A percentile compares a stretch with the other conserved stretches of the same genome.
These are phyloP conservation scores for Apodemia hepburni DNA, from an alignment of 2,888 invertebrate species.

Conservation along the genomic window DNA sequence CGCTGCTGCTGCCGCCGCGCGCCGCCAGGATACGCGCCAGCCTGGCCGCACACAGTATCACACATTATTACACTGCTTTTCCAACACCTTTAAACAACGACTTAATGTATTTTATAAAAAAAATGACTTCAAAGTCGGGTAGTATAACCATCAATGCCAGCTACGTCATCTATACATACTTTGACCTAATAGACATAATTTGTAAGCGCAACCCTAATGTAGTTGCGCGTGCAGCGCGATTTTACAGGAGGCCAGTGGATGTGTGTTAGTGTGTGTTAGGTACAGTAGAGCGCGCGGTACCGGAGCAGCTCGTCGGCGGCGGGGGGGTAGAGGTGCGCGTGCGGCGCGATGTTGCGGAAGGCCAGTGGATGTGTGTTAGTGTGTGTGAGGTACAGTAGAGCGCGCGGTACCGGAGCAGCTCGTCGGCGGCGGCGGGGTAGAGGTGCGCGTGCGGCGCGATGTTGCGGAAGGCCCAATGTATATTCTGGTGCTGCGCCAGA, in stretches of 20 bases:
- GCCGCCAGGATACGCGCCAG: conserved; percentile 93
- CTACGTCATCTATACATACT: too few relatives aligned
- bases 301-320: conserved; percentile 96
- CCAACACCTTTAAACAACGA: too few relatives aligned
- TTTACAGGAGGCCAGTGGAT: conserved; percentile 89
- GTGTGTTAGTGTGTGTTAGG: too few relatives aligned
- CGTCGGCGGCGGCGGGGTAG: conserved; percentile 95
- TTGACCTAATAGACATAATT: too few relatives aligned
- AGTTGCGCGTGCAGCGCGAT: too few relatives aligned
- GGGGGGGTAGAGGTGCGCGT: conserved; percentile 94
- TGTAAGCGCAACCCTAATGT: too few relatives aligned
- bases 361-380: conserved; percentile 68
- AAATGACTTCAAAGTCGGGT: too few relatives aligned
- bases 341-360: conserved; percentile 97
- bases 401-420: conserved; percentile 84
- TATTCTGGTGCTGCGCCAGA: conserved; percentile 95
- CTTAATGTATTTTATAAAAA: too few relatives aligned
- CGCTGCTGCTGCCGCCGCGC: conserved; percentile 80
- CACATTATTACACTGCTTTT: not conserved
- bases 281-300: conserved; percentile 34
- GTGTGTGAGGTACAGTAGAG: not conserved
- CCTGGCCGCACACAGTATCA: conserved; percentile 37
- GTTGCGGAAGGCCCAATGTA: conserved; percentile 98
- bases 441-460: conserved; percentile 97
- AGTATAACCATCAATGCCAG: too few relatives aligned